These are phyloP conservation scores for Sitobion miscanthi DNA, from an alignment of 1,140 invertebrate genomes.

Conservation along the genomic window DNA sequence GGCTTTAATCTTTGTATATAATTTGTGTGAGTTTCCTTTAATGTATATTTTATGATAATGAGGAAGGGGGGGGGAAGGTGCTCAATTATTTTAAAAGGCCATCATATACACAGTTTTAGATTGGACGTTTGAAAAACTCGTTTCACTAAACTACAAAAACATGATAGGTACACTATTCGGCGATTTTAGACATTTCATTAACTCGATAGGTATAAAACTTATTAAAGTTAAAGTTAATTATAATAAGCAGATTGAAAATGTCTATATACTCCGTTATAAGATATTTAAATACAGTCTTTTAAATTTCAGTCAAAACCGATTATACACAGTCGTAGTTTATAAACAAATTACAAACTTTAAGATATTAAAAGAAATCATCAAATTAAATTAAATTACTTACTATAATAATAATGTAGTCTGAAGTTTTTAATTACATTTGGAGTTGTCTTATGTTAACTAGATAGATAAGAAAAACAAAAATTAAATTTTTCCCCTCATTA, in stretches of 20 bases:
- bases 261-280: not conserved
- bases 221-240: conserved; percentile 14
- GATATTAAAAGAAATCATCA: conserved; percentile 11
- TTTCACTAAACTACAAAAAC: not conserved
- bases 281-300: not conserved
- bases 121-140: not conserved
- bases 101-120: not conserved
- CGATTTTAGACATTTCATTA: not conserved
- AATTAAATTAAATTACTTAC: not conserved
- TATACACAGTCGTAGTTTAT: not conserved
- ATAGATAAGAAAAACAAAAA: not conserved
- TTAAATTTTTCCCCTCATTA: not conserved
- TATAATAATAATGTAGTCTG: not conserved
- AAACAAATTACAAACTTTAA: conserved; percentile 31
- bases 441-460: not conserved
- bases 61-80: not conserved
- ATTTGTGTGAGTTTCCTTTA: not conserved
- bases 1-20: not conserved
- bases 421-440: conserved; percentile 14
- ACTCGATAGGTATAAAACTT: not conserved
- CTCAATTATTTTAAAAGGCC: not conserved
- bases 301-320: not conserved
- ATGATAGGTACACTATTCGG: not conserved
- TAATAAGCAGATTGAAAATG: conserved; percentile 4
- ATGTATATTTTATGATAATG: not conserved